Conservation (phyloP, 2,113 vertebrate genomes). For the Panthera tigris region DNA sequence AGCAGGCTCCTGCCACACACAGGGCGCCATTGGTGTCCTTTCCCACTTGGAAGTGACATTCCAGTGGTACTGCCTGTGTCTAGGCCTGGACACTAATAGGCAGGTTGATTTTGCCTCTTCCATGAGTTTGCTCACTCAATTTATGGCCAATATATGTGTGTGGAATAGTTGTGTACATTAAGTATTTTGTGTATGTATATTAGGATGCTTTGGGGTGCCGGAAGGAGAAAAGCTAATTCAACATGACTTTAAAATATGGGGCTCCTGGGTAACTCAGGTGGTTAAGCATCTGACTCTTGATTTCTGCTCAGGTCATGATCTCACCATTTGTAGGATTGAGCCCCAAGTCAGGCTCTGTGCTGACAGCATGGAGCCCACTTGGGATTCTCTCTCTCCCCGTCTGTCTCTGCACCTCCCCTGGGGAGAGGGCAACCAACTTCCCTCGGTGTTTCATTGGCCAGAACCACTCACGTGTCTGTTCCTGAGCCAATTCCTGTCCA, state of each 20-base stretch:
- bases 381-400: no score
- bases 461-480: background rate
- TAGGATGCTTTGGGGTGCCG: background rate
- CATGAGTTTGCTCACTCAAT: background rate
- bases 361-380: no score
- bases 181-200: background rate
- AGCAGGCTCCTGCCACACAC: background rate
- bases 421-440: background rate
- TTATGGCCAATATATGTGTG: background rate
- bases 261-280: no score
- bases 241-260: background rate
- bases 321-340: no score
- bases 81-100: background rate
- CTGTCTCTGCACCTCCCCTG: no score
- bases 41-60: background rate
- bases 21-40: accelerated
- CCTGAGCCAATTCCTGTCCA: background rate
- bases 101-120: background rate
- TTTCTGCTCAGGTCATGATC: no score
- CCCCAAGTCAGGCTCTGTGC: no score
- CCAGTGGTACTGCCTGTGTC: background rate
- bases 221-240: background rate
- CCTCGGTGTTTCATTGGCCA: background rate
- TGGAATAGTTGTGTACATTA: background rate
- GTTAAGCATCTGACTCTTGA: no score